phyloP scores from a whole-genome alignment of 2,888 invertebrate species.

The Apomyelois bistriatella region DNA sequence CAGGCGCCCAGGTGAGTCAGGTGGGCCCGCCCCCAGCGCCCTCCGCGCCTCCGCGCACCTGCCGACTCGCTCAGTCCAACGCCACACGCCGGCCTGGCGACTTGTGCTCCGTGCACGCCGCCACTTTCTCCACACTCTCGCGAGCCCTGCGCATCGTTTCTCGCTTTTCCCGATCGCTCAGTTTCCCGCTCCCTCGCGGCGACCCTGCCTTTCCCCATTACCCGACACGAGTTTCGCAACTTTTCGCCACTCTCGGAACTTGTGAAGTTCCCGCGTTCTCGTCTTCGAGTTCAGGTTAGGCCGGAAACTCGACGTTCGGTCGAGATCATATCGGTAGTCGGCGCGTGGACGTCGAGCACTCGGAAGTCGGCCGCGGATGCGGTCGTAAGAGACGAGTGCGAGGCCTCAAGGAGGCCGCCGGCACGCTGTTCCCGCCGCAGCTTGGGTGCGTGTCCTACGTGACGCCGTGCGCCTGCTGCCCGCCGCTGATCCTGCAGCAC shows the following conservation, averaged over 20 bases:
- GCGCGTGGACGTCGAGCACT: constrained; percentile 64
- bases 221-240: constrained; percentile 46
- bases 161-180: constrained; percentile 71
- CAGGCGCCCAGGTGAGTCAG: constrained; percentile 78
- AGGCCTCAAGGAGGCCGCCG: constrained; percentile 79
- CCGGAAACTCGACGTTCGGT: constrained; percentile 29
- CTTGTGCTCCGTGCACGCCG: constrained; percentile 77
- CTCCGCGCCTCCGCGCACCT: constrained; percentile 69
- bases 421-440: constrained; percentile 80
- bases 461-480: constrained; percentile 76
- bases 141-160: constrained; percentile 73
- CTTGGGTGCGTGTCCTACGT: constrained; percentile 78
- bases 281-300: constrained; percentile 32
- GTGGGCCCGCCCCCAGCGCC: constrained; percentile 74
- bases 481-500: constrained; percentile 70
- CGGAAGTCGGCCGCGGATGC: constrained; percentile 72
- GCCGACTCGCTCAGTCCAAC: constrained; percentile 65
- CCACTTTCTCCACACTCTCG: constrained; percentile 76
- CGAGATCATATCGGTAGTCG: constrained; percentile 45
- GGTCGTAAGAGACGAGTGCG: constrained; percentile 72
- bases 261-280: constrained; percentile 52
- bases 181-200: constrained; percentile 67
- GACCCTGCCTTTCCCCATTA: constrained; percentile 47
- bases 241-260: constrained; percentile 49
- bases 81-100: constrained; percentile 70